A percentile compares a stretch with the other conserved stretches of the same genome.
Evolutionary conservation across 2,888 invertebrate species (phyloP).

Genomic region (Pediacus dermestoides): DNA sequence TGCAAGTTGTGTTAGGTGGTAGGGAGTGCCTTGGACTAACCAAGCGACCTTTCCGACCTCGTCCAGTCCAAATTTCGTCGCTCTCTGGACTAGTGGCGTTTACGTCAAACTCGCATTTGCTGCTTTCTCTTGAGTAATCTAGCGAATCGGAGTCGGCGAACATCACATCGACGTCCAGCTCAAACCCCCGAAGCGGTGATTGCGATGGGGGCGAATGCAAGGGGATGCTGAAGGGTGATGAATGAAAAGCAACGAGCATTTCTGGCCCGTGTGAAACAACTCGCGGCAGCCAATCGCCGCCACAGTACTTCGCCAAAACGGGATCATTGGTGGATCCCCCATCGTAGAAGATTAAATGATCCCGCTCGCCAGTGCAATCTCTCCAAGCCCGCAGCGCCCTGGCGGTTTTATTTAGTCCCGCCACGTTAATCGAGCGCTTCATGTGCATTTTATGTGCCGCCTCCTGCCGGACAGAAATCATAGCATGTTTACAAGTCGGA

Average conservation of each 20-base stretch:
- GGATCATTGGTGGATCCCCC: conserved; percentile 79
- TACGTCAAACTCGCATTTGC: conserved; percentile 69
- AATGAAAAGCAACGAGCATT: conserved; percentile 85
- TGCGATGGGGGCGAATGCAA: conserved; percentile 62
- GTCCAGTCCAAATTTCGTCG: conserved; percentile 55
- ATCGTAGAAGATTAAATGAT: conserved; percentile 83
- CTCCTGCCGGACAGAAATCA: conserved; percentile 81
- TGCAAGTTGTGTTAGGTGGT: conserved; percentile 82
- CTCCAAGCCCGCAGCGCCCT: conserved; percentile 75
- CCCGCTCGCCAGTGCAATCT: conserved; percentile 77
- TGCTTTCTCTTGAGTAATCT: conserved; percentile 67
- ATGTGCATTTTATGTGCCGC: conserved; percentile 71
- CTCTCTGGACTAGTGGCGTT: conserved; percentile 68
- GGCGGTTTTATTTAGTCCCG: conserved; percentile 66
- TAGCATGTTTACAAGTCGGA: conserved; percentile 86
- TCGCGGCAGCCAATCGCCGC: conserved; percentile 79
- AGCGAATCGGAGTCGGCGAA: conserved; percentile 84
- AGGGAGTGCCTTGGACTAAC: conserved; percentile 79
- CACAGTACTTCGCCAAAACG: conserved; percentile 82
- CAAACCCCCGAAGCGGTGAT: conserved; percentile 74
- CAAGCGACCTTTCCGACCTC: conserved; percentile 68
- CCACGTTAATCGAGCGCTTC: conserved; percentile 63
- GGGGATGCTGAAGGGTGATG: conserved; percentile 79
- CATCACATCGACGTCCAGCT: conserved; percentile 81
- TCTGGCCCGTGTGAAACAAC: conserved; percentile 74